phyloP scores from a whole-genome alignment of 2,888 invertebrate genomes.

The Lasioglossum leucozonium region DNA sequence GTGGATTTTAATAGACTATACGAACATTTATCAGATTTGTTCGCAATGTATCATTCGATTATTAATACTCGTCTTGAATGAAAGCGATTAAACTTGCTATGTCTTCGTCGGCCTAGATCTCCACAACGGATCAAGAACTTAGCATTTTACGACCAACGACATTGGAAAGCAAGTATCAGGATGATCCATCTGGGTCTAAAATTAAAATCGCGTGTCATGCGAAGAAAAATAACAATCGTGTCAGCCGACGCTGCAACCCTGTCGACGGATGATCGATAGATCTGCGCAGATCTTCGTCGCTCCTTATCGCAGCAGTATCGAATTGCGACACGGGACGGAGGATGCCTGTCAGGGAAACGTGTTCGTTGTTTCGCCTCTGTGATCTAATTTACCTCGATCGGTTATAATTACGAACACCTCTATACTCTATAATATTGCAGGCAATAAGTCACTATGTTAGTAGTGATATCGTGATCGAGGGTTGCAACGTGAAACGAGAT shows the following conservation, averaged over 20 bases:
- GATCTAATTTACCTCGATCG: background rate
- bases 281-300: constrained; percentile 13
- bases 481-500: constrained; percentile 40
- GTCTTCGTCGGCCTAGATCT: background rate
- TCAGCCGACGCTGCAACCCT: constrained; percentile 7
- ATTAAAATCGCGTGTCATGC: constrained; percentile 6
- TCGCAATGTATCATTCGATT: background rate
- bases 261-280: constrained; percentile 9
- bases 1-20: background rate
- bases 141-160: background rate
- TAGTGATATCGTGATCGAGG: constrained; percentile 5
- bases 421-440: background rate
- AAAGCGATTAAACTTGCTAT: background rate
- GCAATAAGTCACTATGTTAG: background rate
- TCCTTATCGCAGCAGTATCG: background rate
- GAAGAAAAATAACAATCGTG: constrained; percentile 9
- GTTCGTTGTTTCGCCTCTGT: background rate
- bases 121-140: background rate
- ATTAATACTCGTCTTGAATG: background rate
- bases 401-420: background rate
- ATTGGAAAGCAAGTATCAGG: background rate
- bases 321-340: background rate
- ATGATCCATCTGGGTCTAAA: background rate
- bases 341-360: background rate
- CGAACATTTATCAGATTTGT: background rate